Evolutionary conservation across 2,113 vertebrate species (phyloP), one percentile per base, ranked within the genome.

Genomic region (Scomber scombrus): DNA sequence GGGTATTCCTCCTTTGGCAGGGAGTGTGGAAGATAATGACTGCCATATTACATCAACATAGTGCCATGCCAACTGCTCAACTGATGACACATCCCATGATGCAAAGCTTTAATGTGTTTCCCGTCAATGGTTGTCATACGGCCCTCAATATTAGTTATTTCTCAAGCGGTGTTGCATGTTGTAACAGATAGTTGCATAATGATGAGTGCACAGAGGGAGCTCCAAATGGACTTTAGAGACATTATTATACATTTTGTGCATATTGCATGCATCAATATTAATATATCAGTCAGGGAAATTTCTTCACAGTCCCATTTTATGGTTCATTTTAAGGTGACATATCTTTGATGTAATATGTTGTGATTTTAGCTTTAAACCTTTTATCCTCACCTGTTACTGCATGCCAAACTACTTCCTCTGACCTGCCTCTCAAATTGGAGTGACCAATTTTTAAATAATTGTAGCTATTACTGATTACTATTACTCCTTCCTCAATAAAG

Each of bases 11-110:
- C 71, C 82, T 90, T 83, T 93, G 89, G 91, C 85, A 50, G 82
- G 9, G 64, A 62, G 70, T 80, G 77, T 67, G 84, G 82, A 68
- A 90, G 90, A 91, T 94, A 92, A 95, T 91, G 84, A 76, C 75
- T 91, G 91, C 91, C 93, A 93, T 85, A 95, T 94, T 93, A 93
- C 92, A 93, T 93, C 93, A 94, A 93, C 88, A 92, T 13, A 60
- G 73, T 75, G 80, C 85, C 86, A 91, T 88, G 93, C 87, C 92
- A 92, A 85, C 84, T 58, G 77, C 68, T 80, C 45, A 78, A 87
- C 70, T 82, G 80, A 71, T 91, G 86, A 91, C 79, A 90, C 84
- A 89, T 94, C 78, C 92, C 88, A 88, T 90, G 88, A 90, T 92
- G 89, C 85, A 85, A 86, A 62, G 82, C 85, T 86, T 58, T 78